Evolutionary conservation across 2,113 vertebrate genomes (phyloP), one percentile per base, ranked within the genome.

Genomic region (Mesembrinibis cayennensis): DNA sequence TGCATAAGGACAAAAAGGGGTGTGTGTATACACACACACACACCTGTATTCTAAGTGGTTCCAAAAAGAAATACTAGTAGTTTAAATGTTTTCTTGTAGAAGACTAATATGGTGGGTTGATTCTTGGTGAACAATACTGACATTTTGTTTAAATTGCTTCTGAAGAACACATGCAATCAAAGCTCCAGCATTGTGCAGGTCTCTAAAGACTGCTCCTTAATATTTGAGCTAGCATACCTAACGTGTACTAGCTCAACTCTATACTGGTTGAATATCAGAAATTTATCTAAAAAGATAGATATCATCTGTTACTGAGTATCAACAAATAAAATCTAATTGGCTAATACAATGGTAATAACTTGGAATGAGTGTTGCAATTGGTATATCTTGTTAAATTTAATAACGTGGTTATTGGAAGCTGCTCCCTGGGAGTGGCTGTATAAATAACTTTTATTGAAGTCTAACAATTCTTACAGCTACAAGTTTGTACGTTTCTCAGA

Each of bases 361-460:
- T 71, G 71, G 87, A 95, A n/a, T 30, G 58, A 95, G 92, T 45
- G 34, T 5, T 89, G 52, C 63, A 79, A 83, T 61, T 47, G 67
- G 44, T 17, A 7, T 3, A 72, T 78, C 71, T 72, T 63, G 32
- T 91, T 92, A 79, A 90, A 95, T 82, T 84, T 77, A 62, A 89
- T 40, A 70, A 77, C 4, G 2, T 44, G 62, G 32, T 72, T 93
- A 69, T 73, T 58, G 49, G 78, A 84, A 91, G 36, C 88, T 92
- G 87, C 67, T 96, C 63, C 50, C 72, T 70, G 61, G 49, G 45
- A 76, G 52, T n/a, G n/a, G 86, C 36, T 89, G 40, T 40, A 42
- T 87, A 90, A 93, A 92, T 97, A 97, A 95, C 76, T 96, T 94
- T 81, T 71, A 94, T 7, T 87, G 76, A 87, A 7, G 38, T 69